phyloP scores from a whole-genome alignment of 2,113 vertebrate genomes.

The Ammospiza nelsoni region DNA sequence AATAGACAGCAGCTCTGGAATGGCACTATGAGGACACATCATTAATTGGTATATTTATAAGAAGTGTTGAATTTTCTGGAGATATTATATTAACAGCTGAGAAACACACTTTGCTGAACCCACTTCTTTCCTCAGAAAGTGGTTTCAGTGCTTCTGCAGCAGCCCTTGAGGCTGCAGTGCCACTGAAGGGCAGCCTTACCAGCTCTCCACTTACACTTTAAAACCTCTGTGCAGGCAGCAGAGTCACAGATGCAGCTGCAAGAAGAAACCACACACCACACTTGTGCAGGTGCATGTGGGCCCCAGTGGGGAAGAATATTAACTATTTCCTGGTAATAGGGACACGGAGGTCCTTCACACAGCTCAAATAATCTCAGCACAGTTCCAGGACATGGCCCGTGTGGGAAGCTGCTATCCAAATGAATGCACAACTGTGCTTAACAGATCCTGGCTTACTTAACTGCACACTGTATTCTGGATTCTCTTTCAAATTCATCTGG shows the following conservation, averaged over 20 bases:
- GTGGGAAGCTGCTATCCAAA: neutral
- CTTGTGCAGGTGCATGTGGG: constrained; percentile 79
- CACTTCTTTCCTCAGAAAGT: neutral
- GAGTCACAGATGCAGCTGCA: constrained; percentile 78
- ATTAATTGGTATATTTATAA: neutral
- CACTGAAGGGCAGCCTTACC: constrained; percentile 49
- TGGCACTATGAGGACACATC: neutral
- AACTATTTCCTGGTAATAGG: constrained; percentile 78
- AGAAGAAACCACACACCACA: constrained; percentile 81
- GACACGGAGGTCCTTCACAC: constrained; percentile 17
- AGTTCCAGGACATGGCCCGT: neutral
- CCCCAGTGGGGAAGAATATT: constrained; percentile 72
- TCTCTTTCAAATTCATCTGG: neutral
- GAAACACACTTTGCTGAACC: neutral
- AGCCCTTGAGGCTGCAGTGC: constrained; percentile 35
- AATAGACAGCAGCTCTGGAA: neutral
- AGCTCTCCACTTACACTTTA: constrained; percentile 67
- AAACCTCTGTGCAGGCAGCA: constrained; percentile 55
- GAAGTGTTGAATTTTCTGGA: neutral
- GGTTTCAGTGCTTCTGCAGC: constrained; percentile 40
- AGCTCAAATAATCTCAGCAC: neutral
- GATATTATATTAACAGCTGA: neutral
- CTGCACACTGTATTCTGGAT: neutral
- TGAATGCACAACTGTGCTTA: neutral
- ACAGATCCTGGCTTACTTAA: neutral